Evolutionary conservation across 2,888 invertebrate genomes (phyloP).

Genomic region (Synergus gifuensis): DNA sequence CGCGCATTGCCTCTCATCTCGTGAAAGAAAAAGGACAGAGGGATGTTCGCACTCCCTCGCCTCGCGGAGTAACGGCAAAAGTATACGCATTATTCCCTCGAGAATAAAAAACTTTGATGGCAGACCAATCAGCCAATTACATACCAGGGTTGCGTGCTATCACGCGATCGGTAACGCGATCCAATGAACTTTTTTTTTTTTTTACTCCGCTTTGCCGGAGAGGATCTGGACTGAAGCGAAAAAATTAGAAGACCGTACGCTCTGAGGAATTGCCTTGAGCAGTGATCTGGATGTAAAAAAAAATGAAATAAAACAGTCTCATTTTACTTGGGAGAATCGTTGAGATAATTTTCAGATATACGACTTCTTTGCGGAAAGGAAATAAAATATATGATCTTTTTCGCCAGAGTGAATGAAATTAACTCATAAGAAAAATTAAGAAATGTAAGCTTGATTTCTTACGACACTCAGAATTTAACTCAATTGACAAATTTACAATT

Average conservation of each 20-base stretch:
- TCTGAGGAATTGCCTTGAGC: slow-evolving; percentile 25
- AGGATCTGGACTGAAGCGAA: slow-evolving; percentile 15
- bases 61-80: slow-evolving; percentile 25
- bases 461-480: no score
- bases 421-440: not conserved
- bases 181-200: slow-evolving; percentile 23
- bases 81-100: slow-evolving; percentile 28
- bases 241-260: slow-evolving; percentile 25
- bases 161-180: slow-evolving; percentile 34
- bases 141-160: slow-evolving; percentile 34
- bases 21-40: not conserved
- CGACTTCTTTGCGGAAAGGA: not conserved
- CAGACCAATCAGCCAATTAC: slow-evolving; percentile 39
- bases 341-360: not conserved
- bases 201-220: not conserved
- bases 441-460: no score
- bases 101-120: slow-evolving; percentile 24
- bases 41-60: slow-evolving; percentile 2
- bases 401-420: not conserved
- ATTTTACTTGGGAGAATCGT: not conserved
- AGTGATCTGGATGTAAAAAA: slow-evolving; percentile 30
- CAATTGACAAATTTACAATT: no score
- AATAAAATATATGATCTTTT: not conserved
- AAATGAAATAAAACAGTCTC: slow-evolving; percentile 20
- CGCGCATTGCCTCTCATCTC: not conserved